Evolutionary conservation across 2,888 invertebrate species (phyloP), one percentile per base, ranked within the genome.

Genomic region (Rhagophthalmus giganteus): DNA sequence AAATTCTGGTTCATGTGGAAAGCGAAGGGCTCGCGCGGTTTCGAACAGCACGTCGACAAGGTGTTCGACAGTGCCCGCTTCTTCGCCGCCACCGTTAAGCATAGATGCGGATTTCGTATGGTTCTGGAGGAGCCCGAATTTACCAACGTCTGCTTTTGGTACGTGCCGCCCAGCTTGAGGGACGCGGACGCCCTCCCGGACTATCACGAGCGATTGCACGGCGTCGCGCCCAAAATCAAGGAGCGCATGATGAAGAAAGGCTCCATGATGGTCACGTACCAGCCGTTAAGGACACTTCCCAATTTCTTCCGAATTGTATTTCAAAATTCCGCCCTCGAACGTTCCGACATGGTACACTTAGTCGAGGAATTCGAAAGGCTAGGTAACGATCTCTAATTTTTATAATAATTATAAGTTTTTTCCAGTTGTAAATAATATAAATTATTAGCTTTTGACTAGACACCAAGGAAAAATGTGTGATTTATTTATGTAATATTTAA

Each of bases 1-100:
- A 98, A 98, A 74, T 90, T 97, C 72, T 98, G 97, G 97, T 87
- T 94, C 69, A 94, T 95, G 93, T 97, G 97, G 97, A 92, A 95
- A 68, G 94, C 96, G 2, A 96, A 96, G 74, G 91, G 92, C 1
- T 85, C 84, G 0, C 76, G 77, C 32, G 93, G 92, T 0, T 79
- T 92, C 16, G 87, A 88, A 62, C 80, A 81, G 42, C 92, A 92
- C 67, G 80, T 93, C 13, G 86, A 93, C 60, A 83, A 82, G 49
- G 79, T 91, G 0, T 90, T 92, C 67, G 84, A 86, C 48, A 85
- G 87, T 67, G 83, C 90, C 0, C 79, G 80, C 54, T 88, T 81
- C 69, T 89, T 91, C 69, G 79, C 84, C 0, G 78, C 83, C 28
- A 78, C 82, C 47, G 82, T 92, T 14, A 79, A 80, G 39, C 76